Evolutionary conservation across 2,888 invertebrate genomes (phyloP), one percentile per base, ranked within the genome.

Genomic region (Cosmia trapezina): DNA sequence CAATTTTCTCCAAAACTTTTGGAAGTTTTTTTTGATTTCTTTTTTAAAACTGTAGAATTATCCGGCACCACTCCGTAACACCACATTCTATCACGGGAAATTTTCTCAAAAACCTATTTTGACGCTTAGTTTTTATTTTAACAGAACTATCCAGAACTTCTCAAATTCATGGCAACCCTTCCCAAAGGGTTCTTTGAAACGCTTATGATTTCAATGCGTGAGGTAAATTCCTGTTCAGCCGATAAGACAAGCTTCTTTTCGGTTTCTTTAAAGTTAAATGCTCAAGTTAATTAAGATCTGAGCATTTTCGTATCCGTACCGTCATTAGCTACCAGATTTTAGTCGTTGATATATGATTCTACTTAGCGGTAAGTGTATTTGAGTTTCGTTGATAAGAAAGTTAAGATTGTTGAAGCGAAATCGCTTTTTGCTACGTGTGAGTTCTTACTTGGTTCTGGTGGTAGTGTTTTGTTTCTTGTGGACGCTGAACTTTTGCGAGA

Each of bases 141-240:
- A 56, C 53, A 71, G 49, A 70, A 76, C 9, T 61, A 47, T 83
- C 84, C 84, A 1, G 0, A 0, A 17, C 22, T 33, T 4, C 0
- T 22, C 9, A 33, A 68, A 75, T 11, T 14, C 64, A n/a, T 74
- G 84, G 80, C 85, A 80, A 78, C 86, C 86, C 87, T 86, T 78
- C 65, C 4, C 7, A 71, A 81, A 83, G 90, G 87, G 87, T 95
- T 95, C 95, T 93, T 94, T 93, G 95, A 95, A 95, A 95, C 95
- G 95, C 93, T 95, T 95, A 94, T 95, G 95, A 95, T 94, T 95
- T 94, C 94, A 91, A 93, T 92, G 95, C 93, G 95, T 93, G 94
- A 94, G 94, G 94, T 94, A 92, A 93, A 93, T 92, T 92, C 92
- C 83, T 90, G 86, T 89, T 86, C 66, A 41, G 61, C 65, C 73